phyloP scores from a whole-genome alignment of 2,888 invertebrate species.

The Torymus auratus region DNA sequence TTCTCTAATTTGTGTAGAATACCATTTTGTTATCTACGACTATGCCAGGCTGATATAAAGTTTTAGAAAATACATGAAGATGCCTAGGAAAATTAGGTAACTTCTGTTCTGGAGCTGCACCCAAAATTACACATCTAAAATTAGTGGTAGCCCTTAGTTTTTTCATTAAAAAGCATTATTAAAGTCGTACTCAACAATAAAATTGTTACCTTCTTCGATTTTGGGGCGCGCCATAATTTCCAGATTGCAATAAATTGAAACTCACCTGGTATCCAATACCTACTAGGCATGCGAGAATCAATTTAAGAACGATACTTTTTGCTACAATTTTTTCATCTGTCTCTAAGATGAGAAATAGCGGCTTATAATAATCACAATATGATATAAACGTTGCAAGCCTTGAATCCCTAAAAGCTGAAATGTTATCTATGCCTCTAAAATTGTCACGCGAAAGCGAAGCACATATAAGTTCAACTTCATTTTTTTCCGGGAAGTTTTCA shows the following conservation, averaged over 20 bases:
- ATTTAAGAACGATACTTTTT: conserved; percentile 86
- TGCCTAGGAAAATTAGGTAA: conserved; percentile 89
- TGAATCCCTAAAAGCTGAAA: conserved; percentile 91
- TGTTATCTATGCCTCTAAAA: conserved; percentile 92
- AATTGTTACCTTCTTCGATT: conserved; percentile 81
- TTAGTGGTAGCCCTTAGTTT: conserved; percentile 18
- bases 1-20: conserved; percentile 29
- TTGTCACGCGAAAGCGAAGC: conserved; percentile 94
- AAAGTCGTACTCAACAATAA: not conserved
- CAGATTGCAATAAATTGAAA: conserved; percentile 90
- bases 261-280: conserved; percentile 93
- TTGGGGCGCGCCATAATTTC: conserved; percentile 90
- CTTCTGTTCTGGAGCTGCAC: conserved; percentile 87
- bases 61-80: conserved; percentile 85
- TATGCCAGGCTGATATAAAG: conserved; percentile 82
- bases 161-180: not conserved
- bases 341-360: conserved; percentile 88
- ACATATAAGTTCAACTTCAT: conserved; percentile 89
- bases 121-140: conserved; percentile 83
- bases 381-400: conserved; percentile 89
- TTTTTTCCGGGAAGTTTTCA: conserved; percentile 81
- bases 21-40: conserved; percentile 81
- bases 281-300: conserved; percentile 85
- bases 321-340: conserved; percentile 92
- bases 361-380: conserved; percentile 90